Evolutionary conservation across 1,140 invertebrate species (phyloP), one percentile per base, ranked within the genome.

Genomic region (Aphis craccivora): DNA sequence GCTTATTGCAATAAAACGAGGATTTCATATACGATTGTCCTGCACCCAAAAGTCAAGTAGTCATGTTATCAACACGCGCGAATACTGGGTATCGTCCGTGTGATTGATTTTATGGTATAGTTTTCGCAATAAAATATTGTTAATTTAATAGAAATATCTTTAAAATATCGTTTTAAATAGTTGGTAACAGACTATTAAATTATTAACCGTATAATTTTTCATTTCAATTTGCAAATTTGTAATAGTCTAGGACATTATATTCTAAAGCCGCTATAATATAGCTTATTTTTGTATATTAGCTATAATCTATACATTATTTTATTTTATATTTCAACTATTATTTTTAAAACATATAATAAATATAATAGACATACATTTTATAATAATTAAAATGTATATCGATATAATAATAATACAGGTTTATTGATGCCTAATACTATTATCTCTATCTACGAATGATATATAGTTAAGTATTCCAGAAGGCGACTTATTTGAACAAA

Each of bases 1-100:
- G 91, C 91, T 93, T 93, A 93, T 93, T 93, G 91, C 91, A 93
- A 93, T 93, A 86, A 93, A 93, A 93, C 37, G 67, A 81, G 91
- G 91, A 93, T 93, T 93, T 83, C 25, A 53, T 55, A 43, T 90
- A 60, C 55, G 89, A 90, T 67, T 67, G 89, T 67, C 89, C 89
- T 43, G 25, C 37, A 9, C 89, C 37, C 37, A 45, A 67, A 90
- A 43, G 89, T 90, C 89, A 43, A 90, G 89, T 90, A 35, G 89
- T 90, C 55, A 18, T 90, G 55, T 67, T 60, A 90, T 90, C 89
- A 90, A 90, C 89, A 67, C 37, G 37, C 25, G 25, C 37, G 53
- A 22, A n/a, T 23, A n/a, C 30, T 76, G 60, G 14, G 30, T 18
- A 35, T 90, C 45, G 25, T 90, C 5, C 11, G 53, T 90, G n/a